Evolutionary conservation across 2,888 invertebrate species (phyloP).

Genomic region (Phytoseiulus persimilis): DNA sequence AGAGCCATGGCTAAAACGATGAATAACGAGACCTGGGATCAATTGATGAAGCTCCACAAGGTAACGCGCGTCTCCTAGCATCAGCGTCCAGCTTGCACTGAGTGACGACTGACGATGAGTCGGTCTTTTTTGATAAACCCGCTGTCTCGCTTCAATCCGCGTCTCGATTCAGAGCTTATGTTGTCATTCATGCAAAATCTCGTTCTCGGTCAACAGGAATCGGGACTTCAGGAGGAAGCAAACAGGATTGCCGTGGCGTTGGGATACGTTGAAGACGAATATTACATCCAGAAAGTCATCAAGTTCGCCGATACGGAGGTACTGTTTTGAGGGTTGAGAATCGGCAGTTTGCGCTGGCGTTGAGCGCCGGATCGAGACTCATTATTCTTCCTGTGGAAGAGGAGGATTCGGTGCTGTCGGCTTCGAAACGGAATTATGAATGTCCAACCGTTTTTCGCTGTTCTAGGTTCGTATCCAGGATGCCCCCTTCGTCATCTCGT

Average conservation of each 20-base stretch:
- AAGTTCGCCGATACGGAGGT: slow-evolving; percentile 48
- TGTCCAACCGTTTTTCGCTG: too few relatives aligned
- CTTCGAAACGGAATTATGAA: too few relatives aligned
- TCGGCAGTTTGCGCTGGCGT: slow-evolving; percentile 61
- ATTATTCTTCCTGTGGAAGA: too few relatives aligned
- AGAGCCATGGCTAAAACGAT: slow-evolving; percentile 27
- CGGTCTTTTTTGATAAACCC: too few relatives aligned
- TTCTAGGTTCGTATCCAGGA: slow-evolving; percentile 79
- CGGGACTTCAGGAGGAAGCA: slow-evolving; percentile 85
- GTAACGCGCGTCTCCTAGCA: neutral
- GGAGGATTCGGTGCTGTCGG: too few relatives aligned
- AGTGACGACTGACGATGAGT: neutral
- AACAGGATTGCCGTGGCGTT: slow-evolving; percentile 76
- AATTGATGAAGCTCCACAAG: slow-evolving; percentile 15
- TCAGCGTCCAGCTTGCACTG: slow-evolving; percentile 42
- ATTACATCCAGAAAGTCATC: slow-evolving; percentile 62
- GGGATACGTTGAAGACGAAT: slow-evolving; percentile 68
- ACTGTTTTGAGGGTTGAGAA: neutral
- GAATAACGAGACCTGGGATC: neutral
- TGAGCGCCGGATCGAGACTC: too few relatives aligned
- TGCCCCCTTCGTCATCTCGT: slow-evolving; percentile 76
- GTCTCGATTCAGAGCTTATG: too few relatives aligned
- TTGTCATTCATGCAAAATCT: too few relatives aligned
- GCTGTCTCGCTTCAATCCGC: too few relatives aligned
- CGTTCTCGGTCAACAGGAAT: slow-evolving; percentile 63